Evolutionary conservation across 2,888 invertebrate genomes (phyloP).

Genomic region (Microchrysa polita): DNA sequence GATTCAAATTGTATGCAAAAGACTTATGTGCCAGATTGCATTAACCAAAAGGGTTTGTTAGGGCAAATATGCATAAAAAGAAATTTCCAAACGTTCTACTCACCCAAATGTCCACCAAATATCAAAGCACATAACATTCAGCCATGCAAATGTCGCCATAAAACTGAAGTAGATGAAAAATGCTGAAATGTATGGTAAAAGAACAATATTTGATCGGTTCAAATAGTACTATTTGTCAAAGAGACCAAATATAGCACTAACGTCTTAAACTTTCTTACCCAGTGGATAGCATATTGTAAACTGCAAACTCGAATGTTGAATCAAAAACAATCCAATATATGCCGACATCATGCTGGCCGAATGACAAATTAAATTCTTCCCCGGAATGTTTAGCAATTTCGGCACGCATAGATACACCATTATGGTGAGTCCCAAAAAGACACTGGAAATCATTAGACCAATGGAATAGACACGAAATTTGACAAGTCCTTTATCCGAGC

Average conservation of each 20-base stretch:
- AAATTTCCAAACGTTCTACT: conserved; percentile 61
- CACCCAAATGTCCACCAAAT: conserved; percentile 85
- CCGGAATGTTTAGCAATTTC: conserved; percentile 76
- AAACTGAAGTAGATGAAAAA: conserved; percentile 75
- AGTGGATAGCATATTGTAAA: conserved; percentile 65
- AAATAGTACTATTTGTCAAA: conserved; percentile 64
- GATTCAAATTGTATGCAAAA: too few species aligned
- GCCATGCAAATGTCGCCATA: conserved; percentile 78
- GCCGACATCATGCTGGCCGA: conserved; percentile 73
- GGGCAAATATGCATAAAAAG: too few species aligned
- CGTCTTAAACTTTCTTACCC: conserved; percentile 64
- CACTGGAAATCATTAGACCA: conserved; percentile 70
- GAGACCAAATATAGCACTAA: too few species aligned
- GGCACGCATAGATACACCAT: conserved; percentile 73
- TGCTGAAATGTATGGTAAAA: conserved; percentile 66
- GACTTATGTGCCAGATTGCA: too few species aligned
- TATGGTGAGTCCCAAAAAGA: conserved; percentile 73
- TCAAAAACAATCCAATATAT: conserved; percentile 70
- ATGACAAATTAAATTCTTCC: conserved; percentile 77
- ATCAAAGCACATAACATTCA: conserved; percentile 83
- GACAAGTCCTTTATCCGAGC: conserved; percentile 58
- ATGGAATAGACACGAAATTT: conserved; percentile 60
- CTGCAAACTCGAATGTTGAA: conserved; percentile 66
- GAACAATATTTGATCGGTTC: conserved; percentile 65
- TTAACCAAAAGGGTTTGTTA: too few species aligned